Percentiles rank a stretch among this genome's conserved stretches.
Evolutionary conservation across 1,140 invertebrate species (phyloP).

Genomic region (Sitodiplosis mosellana): DNA sequence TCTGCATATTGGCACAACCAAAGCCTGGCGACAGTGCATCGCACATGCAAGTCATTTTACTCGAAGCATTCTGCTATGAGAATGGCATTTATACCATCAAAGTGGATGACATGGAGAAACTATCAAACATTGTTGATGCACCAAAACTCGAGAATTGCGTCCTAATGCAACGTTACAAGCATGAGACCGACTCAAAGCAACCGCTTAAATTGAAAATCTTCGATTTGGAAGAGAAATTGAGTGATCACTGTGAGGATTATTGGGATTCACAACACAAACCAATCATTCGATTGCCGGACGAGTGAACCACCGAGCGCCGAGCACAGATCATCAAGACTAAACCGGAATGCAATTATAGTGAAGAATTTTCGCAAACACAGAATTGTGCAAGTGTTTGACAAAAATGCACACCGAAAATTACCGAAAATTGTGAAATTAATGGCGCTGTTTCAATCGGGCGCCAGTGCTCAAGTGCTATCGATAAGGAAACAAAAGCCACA

Average conservation of each 20-base stretch:
- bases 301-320: too few species aligned
- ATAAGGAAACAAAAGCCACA: too few species aligned
- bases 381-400: too few species aligned
- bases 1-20: conserved; percentile 39
- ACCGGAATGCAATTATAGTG: too few species aligned
- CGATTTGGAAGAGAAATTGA: conserved; percentile 29
- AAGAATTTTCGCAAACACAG: too few species aligned
- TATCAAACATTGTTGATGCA: conserved; percentile 29
- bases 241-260: conserved; percentile 34
- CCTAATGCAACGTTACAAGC: conserved; percentile 31
- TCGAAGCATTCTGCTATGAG: conserved; percentile 50
- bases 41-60: conserved; percentile 45
- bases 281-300: conserved; percentile 32
- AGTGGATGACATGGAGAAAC: conserved; percentile 33
- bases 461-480: too few species aligned
- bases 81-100: conserved; percentile 48
- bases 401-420: too few species aligned
- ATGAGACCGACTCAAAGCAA: conserved; percentile 26
- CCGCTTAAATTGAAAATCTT: conserved; percentile 18
- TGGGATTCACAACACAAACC: conserved; percentile 31
- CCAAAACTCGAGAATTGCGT: conserved; percentile 28
- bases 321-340: too few species aligned
- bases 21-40: conserved; percentile 38
- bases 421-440: too few species aligned
- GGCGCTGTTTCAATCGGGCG: too few species aligned